Evolutionary conservation across 2,113 vertebrate genomes (phyloP).

Genomic region (Rhagologus leucostigma): DNA sequence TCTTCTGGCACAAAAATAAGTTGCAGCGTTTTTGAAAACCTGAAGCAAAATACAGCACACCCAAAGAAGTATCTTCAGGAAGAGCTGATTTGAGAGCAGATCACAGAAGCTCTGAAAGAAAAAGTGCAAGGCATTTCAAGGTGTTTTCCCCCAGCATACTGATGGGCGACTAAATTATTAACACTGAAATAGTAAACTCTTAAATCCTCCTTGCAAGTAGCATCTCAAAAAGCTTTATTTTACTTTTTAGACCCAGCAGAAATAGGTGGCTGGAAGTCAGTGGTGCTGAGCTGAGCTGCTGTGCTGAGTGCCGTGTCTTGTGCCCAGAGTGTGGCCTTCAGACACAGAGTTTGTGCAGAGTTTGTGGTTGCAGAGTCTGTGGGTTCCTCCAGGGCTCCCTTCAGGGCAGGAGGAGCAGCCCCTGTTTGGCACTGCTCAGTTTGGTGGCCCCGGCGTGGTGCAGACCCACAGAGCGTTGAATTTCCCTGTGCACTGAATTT

Average conservation of each 20-base stretch:
- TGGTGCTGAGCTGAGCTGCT: neutral
- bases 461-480: neutral
- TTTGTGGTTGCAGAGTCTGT: neutral
- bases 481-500: neutral
- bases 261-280: neutral
- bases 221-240: neutral
- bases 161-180: conserved; percentile 41
- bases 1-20: neutral
- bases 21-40: neutral
- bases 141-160: neutral
- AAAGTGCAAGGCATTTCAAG: neutral
- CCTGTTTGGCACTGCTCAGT: neutral
- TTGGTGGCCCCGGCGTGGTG: neutral
- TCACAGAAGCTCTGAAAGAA: neutral
- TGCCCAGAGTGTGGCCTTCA: neutral
- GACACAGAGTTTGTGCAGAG: neutral
- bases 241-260: neutral
- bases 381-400: neutral
- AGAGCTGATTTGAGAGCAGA: conserved; percentile 1
- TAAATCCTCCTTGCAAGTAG: neutral
- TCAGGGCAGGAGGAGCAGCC: neutral
- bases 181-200: conserved; percentile 36
- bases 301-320: neutral
- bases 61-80: neutral
- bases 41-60: neutral